Base-by-base conservation (phyloP, 2,113 vertebrate species). In the Noctilio leporinus region DNA sequence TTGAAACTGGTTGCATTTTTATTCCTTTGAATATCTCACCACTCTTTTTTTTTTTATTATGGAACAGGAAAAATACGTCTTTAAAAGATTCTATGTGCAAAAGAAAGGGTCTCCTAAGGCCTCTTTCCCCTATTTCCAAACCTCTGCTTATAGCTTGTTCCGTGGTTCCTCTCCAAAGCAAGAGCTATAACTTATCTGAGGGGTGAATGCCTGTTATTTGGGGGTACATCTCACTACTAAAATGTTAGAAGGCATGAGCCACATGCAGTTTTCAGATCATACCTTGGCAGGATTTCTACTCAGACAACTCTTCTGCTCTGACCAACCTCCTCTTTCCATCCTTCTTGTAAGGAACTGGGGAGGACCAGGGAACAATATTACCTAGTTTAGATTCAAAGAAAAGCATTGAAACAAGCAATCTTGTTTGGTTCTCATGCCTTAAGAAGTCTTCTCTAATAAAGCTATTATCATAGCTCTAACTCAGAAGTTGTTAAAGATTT, bases 1-100 rank as follows among this genome's bases (percentile, higher is more conserved):
- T 93, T 97, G 59, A 92, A 94, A 95, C 87, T 93, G 95, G 65
- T 43, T 97, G 33, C 78, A 70, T 93, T 96, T 94, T 95, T 96
- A 95, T 97, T 93, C 88, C 65, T 94, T 89, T 96, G 59, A 86
- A 89, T 94, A 65, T 82, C 12, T 11, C 67, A 19, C 20, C 69
- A 30, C 15, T 95, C 19, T 93, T 93, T 83, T 64, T 82, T 88
- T 85, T 93, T 93, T 83, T 64, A 85, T 88, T 85, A 89, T 38
- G 30, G 55, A 72, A 26, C 40, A 26, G 92, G 81, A 90, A 80
- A 90, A 92, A 24, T 4, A 86, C 0, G 2, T 93, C 88, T 95
- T 55, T 16, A 86, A 72, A 96, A 87, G 11, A 84, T 53, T 69
- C 28, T 86, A 10, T 1, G 22, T 55, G 38, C 26, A n/a, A 59